Conservation (phyloP, 2,797 vertebrate genomes). For the Lagodon rhomboides region DNA sequence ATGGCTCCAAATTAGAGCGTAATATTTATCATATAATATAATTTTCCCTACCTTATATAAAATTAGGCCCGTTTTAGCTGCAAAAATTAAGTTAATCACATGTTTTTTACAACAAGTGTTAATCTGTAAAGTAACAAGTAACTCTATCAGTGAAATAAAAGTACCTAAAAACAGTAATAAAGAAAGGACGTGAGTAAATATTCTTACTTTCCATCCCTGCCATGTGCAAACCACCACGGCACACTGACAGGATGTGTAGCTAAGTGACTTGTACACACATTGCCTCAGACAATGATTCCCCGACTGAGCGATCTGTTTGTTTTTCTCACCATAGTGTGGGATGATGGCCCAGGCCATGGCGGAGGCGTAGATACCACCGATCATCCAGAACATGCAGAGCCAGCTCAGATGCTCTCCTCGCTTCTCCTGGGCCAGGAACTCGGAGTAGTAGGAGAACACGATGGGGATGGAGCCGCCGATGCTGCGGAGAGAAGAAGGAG, state of each 20-base stretch:
- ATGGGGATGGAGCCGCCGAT: conserved; percentile 98
- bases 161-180: background rate
- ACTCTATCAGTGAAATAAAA: background rate
- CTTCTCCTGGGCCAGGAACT: conserved; percentile 98
- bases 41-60: no score
- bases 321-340: conserved; percentile 93
- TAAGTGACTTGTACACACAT: background rate
- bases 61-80: background rate
- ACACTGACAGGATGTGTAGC: background rate
- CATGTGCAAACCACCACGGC: background rate
- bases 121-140: background rate
- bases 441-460: conserved; percentile 97
- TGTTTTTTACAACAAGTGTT: background rate
- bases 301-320: conserved; percentile 3
- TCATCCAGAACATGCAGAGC: conserved; percentile 99
- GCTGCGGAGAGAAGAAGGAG: conserved; percentile 74
- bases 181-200: background rate
- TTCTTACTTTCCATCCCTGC: no score
- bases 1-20: no score
- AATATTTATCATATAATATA: no score
- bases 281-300: background rate
- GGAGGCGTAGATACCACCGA: conserved; percentile 96
- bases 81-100: background rate
- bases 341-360: conserved; percentile 99
- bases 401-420: conserved; percentile 97